phyloP scores from a whole-genome alignment of 1,140 invertebrate genomes.

The Stenopsyche tienmushanensis region DNA sequence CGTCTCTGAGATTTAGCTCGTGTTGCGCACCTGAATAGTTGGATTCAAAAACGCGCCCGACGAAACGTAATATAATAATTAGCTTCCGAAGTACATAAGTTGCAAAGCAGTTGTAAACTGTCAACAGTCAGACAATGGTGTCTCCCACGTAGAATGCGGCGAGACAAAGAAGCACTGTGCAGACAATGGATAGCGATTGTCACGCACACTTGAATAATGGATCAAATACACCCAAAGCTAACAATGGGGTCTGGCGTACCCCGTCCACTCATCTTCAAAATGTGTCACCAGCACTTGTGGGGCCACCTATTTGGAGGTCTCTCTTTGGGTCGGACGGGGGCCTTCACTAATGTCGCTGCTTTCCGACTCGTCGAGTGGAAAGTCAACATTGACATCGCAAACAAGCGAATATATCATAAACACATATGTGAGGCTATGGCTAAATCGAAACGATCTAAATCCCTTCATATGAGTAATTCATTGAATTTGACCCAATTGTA shows the following conservation, averaged over 20 bases:
- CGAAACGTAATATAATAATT: too few relatives aligned
- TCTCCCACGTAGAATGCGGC: neutral
- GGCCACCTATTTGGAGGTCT: neutral
- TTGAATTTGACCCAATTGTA: too few relatives aligned
- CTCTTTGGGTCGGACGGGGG: neutral
- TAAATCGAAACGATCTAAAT: too few relatives aligned
- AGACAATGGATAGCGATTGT: conserved; percentile 21
- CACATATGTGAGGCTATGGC: too few relatives aligned
- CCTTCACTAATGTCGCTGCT: neutral
- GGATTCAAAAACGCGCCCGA: too few relatives aligned
- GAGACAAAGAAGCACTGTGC: neutral
- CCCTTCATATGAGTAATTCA: too few relatives aligned
- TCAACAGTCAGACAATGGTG: neutral
- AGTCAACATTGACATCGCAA: neutral
- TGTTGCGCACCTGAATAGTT: too few relatives aligned
- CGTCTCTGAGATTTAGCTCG: too few relatives aligned
- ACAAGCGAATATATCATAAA: neutral
- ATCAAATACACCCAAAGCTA: neutral
- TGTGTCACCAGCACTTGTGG: neutral
- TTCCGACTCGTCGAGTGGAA: conserved; percentile 4
- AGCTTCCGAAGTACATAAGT: too few relatives aligned
- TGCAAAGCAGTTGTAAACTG: too few relatives aligned
- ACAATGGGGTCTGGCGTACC: conserved; percentile 5
- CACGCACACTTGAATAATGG: conserved; percentile 14
- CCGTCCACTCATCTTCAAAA: neutral